Percentiles rank a stretch among this genome's conserved stretches.
Evolutionary conservation across 2,113 vertebrate species (phyloP).

Genomic region (Hydrolagus affinis): DNA sequence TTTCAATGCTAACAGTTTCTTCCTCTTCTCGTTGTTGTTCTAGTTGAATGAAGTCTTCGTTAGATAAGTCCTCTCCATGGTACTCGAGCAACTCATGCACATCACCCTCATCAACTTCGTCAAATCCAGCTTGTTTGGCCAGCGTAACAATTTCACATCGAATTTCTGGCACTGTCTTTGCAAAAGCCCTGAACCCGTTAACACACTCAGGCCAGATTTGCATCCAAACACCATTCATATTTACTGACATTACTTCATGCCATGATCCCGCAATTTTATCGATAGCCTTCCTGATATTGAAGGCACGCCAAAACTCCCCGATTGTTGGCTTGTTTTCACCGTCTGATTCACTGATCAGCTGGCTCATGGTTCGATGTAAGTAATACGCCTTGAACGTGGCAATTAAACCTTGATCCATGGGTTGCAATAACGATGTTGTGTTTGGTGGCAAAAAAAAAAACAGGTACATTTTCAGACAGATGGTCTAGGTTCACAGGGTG

Average conservation of each 20-base stretch:
- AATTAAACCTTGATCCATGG: background rate
- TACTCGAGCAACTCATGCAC: background rate
- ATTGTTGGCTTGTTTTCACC: background rate
- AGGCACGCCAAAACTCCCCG: background rate
- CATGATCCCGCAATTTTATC: too few relatives aligned
- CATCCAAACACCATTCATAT: background rate
- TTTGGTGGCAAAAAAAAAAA: background rate
- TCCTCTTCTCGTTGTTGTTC: background rate
- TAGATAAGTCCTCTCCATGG: background rate
- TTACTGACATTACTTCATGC: background rate
- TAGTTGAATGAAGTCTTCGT: background rate
- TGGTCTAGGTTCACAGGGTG: background rate
- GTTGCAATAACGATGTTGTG: background rate
- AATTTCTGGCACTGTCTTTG: background rate
- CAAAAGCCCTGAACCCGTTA: background rate
- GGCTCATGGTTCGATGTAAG: background rate
- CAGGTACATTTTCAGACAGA: background rate
- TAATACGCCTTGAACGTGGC: background rate
- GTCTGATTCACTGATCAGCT: background rate
- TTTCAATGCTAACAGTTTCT: background rate
- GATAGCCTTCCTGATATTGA: background rate
- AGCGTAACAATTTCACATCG: background rate
- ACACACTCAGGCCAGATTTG: background rate
- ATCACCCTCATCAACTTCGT: background rate
- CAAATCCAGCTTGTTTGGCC: background rate